Conservation (phyloP, 2,113 vertebrate genomes). For the Malurus melanocephalus region DNA sequence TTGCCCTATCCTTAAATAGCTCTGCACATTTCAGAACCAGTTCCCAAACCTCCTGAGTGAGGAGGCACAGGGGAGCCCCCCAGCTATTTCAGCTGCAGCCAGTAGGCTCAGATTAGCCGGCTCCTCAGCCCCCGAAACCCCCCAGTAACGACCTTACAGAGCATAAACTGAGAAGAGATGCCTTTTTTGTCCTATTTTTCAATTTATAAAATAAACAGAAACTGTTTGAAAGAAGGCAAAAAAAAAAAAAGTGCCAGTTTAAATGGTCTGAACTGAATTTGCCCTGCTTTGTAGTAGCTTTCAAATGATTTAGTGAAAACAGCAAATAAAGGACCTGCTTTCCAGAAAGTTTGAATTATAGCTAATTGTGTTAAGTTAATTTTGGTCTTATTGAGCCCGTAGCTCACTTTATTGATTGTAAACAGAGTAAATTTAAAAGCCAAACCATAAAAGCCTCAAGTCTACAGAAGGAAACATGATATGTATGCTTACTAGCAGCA, state of each 20-base stretch:
- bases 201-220: not conserved
- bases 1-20: not conserved
- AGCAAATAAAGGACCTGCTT: not conserved
- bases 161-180: not conserved
- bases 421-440: slow-evolving; percentile 47
- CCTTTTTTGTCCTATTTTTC: not conserved
- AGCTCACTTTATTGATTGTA: slow-evolving; percentile 25
- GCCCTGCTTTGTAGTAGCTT: not conserved
- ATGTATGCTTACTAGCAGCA: not conserved
- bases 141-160: not conserved
- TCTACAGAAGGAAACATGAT: slow-evolving; percentile 41
- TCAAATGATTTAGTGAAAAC: not conserved
- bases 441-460: slow-evolving; percentile 39
- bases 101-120: not conserved
- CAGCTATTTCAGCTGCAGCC: not conserved
- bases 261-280: not conserved
- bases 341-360: slow-evolving; percentile 33
- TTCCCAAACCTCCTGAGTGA: fast-evolving
- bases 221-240: not conserved
- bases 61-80: not conserved
- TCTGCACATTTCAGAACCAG: not conserved
- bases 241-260: not conserved
- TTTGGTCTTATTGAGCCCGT: slow-evolving; percentile 9
- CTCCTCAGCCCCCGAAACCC: not conserved
- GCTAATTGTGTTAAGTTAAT: slow-evolving; percentile 44